Conservation (phyloP, 2,797 vertebrate genomes). For the Echiichthys vipera region DNA sequence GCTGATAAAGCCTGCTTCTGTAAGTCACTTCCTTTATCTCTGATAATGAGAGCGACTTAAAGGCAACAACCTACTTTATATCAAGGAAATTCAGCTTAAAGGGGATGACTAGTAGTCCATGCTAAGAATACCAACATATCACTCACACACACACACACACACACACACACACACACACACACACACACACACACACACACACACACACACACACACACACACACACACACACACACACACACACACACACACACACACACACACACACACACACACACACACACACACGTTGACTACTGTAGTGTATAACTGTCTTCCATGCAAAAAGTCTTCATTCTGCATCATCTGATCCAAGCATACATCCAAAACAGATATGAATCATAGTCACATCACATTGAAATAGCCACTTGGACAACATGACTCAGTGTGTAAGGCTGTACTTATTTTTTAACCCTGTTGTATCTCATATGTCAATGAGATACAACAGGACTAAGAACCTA, state of each 20-base stretch:
- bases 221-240: not conserved
- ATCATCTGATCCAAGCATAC: constrained; percentile 23
- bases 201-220: not conserved
- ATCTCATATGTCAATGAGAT: not conserved
- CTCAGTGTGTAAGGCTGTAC: constrained; percentile 18
- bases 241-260: not conserved
- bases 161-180: not conserved
- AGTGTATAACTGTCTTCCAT: not conserved
- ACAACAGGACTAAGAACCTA: too few species aligned
- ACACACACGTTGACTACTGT: too few species aligned
- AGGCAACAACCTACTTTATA: not conserved
- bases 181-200: not conserved
- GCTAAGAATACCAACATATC: constrained; percentile 12
- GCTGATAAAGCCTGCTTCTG: constrained; percentile 28
- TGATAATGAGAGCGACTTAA: constrained; percentile 53
- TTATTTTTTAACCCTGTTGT: constrained; percentile 5
- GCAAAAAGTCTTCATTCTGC: not conserved
- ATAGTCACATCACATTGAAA: constrained; percentile 60
- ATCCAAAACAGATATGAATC: constrained; percentile 52
- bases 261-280: not conserved
- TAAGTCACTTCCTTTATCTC: constrained; percentile 75
- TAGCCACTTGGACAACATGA: constrained; percentile 36
- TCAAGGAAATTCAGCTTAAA: constrained; percentile 9
- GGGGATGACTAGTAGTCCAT: not conserved
- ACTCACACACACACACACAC: too few species aligned